Evolutionary conservation across 2,113 vertebrate genomes (phyloP), one percentile per base, ranked within the genome.

Genomic region (Apus apus): DNA sequence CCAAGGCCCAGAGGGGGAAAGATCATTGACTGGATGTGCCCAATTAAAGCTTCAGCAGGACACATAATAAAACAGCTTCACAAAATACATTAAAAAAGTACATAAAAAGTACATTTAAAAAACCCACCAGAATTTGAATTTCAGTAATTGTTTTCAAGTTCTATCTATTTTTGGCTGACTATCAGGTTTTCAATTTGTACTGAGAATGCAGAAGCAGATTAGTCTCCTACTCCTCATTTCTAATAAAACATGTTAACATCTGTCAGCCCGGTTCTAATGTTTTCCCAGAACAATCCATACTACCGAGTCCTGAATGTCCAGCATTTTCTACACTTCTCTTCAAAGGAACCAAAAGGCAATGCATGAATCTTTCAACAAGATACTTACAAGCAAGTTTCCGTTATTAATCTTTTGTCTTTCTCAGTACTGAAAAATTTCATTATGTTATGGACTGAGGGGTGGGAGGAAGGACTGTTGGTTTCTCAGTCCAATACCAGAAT

Each of bases 181-280:
- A 92, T 81, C 86, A 91, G 80, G 57, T 93, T 95, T 97, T 91
- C 96, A 94, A 92, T 96, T 94, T 81, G 85, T 26, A 78, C 93
- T 92, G 80, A 75, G 73, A 94, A 90, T 14, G 53, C 48, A 93
- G 93, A 94, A 94, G 89, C 89, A 96, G 95, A 94, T 96, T 97
- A 97, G 86, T 96, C 48, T 93, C 89, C 80, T 96, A 67, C 83
- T 93, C 1, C 85, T 94, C 80, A 81, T 68, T 96, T 94, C 94
- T 75, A 95, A 89, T 78, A 95, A 92, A 96, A 92, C 89, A 96
- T 53, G 94, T 81, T 89, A 97, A 97, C 95, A 97, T 96, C 96
- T 97, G 96, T 95, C 89, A 94, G 84, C 86, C 80, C 73, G 90
- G 65, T 81, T 94, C 60, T 70, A 72, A 68, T 25, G 16, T 89